Base-by-base conservation (phyloP, 2,888 invertebrate genomes). In the Perithous albicinctus region DNA sequence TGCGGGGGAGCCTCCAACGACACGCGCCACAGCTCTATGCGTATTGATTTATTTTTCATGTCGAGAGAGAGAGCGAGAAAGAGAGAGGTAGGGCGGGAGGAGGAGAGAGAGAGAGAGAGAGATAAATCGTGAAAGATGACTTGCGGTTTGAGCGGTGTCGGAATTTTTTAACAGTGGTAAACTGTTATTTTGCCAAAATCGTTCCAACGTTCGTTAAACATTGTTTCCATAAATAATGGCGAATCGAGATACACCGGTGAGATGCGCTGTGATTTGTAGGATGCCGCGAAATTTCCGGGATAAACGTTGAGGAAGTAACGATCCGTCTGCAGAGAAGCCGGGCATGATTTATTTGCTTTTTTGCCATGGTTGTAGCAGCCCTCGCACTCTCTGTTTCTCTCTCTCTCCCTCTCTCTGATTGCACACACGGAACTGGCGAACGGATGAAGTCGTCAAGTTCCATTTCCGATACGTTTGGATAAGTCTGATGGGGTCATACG, bases 41-140 rank as follows among this genome's bases (percentile, higher is more conserved):
- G 78, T 82, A 82, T 82, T 82, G 82, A 82, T 82, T 82, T 82
- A 75, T 78, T 78, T 82, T 75, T 67, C 73, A 69, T 63, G 51
- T 69, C 43, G 56, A 15, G 75, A 51, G n/a, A 64, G 46, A 51
- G 67, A 26, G 15, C 0, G 46, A 56, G 48, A 23, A 43, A 43
- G 41, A 23, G 32, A 59, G 35, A 15, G 66, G 48, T n/a, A 46
- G 32, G 23, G 41, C 15, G 51, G 29, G 38, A 48, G n/a, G n/a
- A n/a, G n/a, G n/a, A n/a, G n/a, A n/a, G n/a, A n/a, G n/a, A n/a
- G n/a, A n/a, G n/a, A n/a, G n/a, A n/a, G n/a, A n/a, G n/a, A n/a
- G n/a, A n/a, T n/a, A n/a, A n/a, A n/a, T n/a, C n/a, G n/a, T n/a
- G n/a, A n/a, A n/a, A n/a, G n/a, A n/a, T n/a, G n/a, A n/a, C n/a